A percentile compares a stretch with the other conserved stretches of the same genome.
Evolutionary conservation across 2,888 invertebrate genomes (phyloP).

Genomic region (Lysandra coridon): DNA sequence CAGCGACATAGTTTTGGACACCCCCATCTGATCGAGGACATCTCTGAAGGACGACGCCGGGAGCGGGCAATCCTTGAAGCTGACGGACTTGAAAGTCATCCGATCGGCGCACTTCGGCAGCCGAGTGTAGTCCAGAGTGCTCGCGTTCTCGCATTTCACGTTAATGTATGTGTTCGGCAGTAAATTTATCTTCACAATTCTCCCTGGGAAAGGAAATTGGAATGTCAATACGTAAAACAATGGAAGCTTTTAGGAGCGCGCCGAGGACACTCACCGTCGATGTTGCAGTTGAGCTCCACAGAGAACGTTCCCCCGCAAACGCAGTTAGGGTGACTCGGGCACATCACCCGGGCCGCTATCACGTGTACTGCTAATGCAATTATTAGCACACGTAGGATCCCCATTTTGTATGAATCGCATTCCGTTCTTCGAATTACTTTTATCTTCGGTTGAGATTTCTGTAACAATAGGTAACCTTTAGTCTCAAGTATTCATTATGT

Average conservation of each 20-base stretch:
- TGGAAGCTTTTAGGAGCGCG: slow-evolving; percentile 31
- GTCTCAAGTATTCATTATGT: background rate
- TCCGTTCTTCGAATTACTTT: slow-evolving; percentile 11
- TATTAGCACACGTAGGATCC: slow-evolving; percentile 57
- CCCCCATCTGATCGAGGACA: slow-evolving; percentile 69
- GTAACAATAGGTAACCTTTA: background rate
- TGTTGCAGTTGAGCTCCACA: slow-evolving; percentile 73
- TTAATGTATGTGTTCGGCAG: slow-evolving; percentile 69
- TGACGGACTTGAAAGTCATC: slow-evolving; percentile 68
- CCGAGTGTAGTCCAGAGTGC: slow-evolving; percentile 65
- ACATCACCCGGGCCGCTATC: slow-evolving; percentile 65
- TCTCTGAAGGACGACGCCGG: slow-evolving; percentile 75
- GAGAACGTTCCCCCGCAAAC: slow-evolving; percentile 72
- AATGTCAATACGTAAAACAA: slow-evolving; percentile 26
- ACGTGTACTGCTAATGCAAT: slow-evolving; percentile 63
- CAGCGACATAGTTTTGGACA: slow-evolving; percentile 74
- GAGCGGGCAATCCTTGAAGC: slow-evolving; percentile 77
- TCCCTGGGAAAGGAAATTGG: slow-evolving; percentile 51
- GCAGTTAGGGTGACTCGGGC: slow-evolving; percentile 75
- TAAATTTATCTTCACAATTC: slow-evolving; percentile 65
- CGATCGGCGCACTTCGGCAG: slow-evolving; percentile 72
- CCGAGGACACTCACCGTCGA: slow-evolving; percentile 71
- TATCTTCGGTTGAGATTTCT: slow-evolving; percentile 16
- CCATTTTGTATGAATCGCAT: slow-evolving; percentile 51
- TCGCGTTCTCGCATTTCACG: slow-evolving; percentile 68